Base-by-base conservation (phyloP, 2,113 vertebrate genomes). In the Carollia perspicillata region DNA sequence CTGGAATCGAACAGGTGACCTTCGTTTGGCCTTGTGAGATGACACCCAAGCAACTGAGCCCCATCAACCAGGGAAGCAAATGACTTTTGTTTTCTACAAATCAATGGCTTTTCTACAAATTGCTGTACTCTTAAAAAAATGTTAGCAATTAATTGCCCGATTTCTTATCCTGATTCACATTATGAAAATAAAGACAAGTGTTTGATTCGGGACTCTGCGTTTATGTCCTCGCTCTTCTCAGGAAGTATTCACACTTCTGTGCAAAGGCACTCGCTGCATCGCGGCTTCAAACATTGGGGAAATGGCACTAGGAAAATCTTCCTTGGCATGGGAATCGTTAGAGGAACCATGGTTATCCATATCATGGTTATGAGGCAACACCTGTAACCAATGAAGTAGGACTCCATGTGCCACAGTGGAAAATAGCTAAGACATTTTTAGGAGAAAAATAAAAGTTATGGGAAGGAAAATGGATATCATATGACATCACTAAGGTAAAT, bases 111-210 rank as follows among this genome's bases (percentile, higher is more conserved):
- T 3, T 40, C 44, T 47, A 47, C 44, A 47, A 22, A 20, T 33
- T 69, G 72, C 22, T 20, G 17, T 28, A 53, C 49, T 95, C 53
- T 93, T 63, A 30, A 63, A 47, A 80, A 80, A 75, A 80, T 8
- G 30, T 66, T 95, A 58, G 69, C 69, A 84, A 95, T 68, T 11
- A 63, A 75, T 71, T 80, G 17, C 90, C 6, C 40, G 53, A 44
- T 68, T 79, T 90, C 3, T 90, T 72, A 49, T 66, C 40, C 35
- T 80, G 35, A 72, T 78, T 9, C 35, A 77, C 23, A 66, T 71
- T 83, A 92, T 71, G 14, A 92, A 79, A 92, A 77, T 13, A 77
- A 89, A 93, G 0, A 66, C 14, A 26, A 68, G 58, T 17, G 53
- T 63, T 30, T 49, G 65, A 66, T 22, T 22, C 47, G 37, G 84